Evolutionary conservation across 2,113 vertebrate genomes (phyloP).

Genomic region (Sceloporus tristichus): DNA sequence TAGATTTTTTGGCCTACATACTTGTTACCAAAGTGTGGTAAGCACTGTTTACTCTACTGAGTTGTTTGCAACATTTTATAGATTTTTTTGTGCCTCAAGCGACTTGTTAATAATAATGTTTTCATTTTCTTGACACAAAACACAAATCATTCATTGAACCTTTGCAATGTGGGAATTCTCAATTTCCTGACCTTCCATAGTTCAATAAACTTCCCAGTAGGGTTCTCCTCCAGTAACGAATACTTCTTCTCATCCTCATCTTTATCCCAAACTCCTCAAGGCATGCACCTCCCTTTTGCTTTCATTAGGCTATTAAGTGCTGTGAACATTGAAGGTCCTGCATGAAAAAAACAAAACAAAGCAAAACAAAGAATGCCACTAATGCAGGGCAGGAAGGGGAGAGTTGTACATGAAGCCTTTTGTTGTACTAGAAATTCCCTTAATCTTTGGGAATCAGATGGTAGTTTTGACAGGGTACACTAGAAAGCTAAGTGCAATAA

Average conservation of each 20-base stretch:
- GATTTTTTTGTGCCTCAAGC: not conserved
- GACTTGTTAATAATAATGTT: not conserved
- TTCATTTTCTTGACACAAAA: not conserved
- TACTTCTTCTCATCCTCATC: no score
- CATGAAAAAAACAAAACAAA: not conserved
- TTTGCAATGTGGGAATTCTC: not conserved
- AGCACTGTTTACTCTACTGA: not conserved
- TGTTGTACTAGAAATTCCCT: not conserved
- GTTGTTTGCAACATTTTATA: not conserved
- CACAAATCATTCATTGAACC: not conserved
- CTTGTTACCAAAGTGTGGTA: not conserved
- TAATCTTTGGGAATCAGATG: not conserved
- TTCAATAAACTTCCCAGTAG: not conserved
- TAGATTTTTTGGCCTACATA: not conserved
- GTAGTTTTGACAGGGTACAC: no score
- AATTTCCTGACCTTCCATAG: not conserved
- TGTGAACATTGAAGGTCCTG: not conserved
- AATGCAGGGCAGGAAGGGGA: not conserved
- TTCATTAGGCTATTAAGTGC: not conserved
- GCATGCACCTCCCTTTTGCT: not conserved
- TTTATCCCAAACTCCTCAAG: not conserved
- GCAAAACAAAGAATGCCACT: not conserved
- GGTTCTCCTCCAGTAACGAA: not conserved
- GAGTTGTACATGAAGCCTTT: not conserved
- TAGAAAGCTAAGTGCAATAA: no score